phyloP scores from a whole-genome alignment of 2,888 invertebrate genomes.

The Magallana nippona region DNA sequence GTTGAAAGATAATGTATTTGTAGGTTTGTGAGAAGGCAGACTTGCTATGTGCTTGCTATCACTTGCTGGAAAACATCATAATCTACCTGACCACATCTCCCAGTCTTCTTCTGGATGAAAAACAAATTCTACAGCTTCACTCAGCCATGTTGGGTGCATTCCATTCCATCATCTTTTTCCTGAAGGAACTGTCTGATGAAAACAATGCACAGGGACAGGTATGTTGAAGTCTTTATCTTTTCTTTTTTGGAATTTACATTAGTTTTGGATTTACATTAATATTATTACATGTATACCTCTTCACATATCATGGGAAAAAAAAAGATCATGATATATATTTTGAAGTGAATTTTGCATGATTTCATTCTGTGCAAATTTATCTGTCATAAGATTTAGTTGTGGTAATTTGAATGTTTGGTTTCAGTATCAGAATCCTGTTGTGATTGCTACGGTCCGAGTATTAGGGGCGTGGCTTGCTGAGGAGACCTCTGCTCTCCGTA shows the following conservation, averaged over 20 bases:
- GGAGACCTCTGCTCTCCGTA: slow-evolving; percentile 66
- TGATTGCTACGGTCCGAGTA: slow-evolving; percentile 65
- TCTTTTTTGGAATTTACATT: not conserved
- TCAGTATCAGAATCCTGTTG: slow-evolving; percentile 47
- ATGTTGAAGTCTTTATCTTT: not conserved
- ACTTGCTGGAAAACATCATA: slow-evolving; percentile 76
- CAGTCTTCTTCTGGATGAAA: slow-evolving; percentile 65
- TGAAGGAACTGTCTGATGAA: slow-evolving; percentile 56
- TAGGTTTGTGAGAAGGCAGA: slow-evolving; percentile 67
- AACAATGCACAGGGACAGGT: slow-evolving; percentile 21
- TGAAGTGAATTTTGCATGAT: too few species aligned
- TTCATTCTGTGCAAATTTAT: not conserved
- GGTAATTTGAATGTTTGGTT: slow-evolving; percentile 17
- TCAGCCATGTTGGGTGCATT: slow-evolving; percentile 85
- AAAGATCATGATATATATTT: too few species aligned
- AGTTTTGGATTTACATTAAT: too few species aligned
- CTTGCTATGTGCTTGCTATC: slow-evolving; percentile 75
- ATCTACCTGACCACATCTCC: slow-evolving; percentile 73
- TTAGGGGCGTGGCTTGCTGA: slow-evolving; percentile 70
- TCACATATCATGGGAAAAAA: too few species aligned
- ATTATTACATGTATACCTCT: too few species aligned
- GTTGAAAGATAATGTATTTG: too few species aligned
- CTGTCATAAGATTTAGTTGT: not conserved
- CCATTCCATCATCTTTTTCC: slow-evolving; percentile 71
- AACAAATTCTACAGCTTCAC: slow-evolving; percentile 92